Percentiles rank a stretch among this genome's conserved stretches.
phyloP scores from a whole-genome alignment of 1,140 invertebrate genomes.

The Mya arenaria region DNA sequence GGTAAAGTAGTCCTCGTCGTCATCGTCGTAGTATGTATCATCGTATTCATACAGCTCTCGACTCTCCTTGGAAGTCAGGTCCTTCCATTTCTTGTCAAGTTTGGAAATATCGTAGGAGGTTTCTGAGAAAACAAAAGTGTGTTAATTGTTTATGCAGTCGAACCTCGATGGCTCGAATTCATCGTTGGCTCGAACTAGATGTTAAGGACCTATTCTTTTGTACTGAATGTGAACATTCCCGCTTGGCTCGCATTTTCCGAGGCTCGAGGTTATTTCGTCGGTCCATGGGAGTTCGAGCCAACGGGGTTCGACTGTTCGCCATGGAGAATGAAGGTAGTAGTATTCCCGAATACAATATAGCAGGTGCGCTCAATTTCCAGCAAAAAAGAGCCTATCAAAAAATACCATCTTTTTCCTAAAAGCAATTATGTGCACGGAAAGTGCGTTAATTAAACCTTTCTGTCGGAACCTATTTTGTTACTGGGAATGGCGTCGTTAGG shows the following conservation, averaged over 20 bases:
- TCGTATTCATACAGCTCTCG: not conserved
- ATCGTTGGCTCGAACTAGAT: not conserved
- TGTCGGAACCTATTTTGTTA: too few relatives aligned
- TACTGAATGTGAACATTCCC: not conserved
- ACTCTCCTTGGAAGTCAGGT: constrained; percentile 24
- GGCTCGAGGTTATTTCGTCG: not conserved
- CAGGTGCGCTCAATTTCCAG: too few relatives aligned
- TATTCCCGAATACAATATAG: too few relatives aligned
- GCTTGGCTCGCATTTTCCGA: not conserved
- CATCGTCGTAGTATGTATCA: constrained; percentile 9
- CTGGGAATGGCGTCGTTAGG: too few relatives aligned
- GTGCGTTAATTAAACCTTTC: too few relatives aligned
- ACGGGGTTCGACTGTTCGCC: not conserved
- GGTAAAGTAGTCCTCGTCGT: not conserved
- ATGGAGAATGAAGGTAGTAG: too few relatives aligned
- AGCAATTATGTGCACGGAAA: too few relatives aligned
- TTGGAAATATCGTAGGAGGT: constrained; percentile 3
- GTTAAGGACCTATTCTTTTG: not conserved
- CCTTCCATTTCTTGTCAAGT: constrained; percentile 19
- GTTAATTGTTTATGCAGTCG: not conserved
- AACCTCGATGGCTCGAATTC: not conserved
- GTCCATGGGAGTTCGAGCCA: not conserved
- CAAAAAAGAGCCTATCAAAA: too few relatives aligned
- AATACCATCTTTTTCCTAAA: too few relatives aligned
- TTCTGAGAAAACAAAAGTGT: not conserved